phyloP scores from a whole-genome alignment of 2,113 vertebrate genomes.

The Otus sunia region DNA sequence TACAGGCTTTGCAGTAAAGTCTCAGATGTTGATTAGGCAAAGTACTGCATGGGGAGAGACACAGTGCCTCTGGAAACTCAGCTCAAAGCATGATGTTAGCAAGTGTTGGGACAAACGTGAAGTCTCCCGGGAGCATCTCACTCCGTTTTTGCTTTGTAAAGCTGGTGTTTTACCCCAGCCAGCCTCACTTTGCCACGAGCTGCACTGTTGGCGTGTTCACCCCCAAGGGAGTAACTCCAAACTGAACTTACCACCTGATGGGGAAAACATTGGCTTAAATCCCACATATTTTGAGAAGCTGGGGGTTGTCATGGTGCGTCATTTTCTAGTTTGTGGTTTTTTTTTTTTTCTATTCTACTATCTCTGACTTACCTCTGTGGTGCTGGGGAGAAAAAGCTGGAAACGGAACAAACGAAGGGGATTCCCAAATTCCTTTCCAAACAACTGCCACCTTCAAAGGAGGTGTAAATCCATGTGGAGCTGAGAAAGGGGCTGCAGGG shows the following conservation, averaged over 20 bases:
- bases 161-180: background rate
- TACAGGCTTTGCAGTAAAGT: background rate
- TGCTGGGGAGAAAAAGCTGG: background rate
- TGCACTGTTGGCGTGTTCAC: fast-evolving
- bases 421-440: background rate
- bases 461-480: fast-evolving
- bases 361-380: background rate
- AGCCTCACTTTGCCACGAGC: fast-evolving
- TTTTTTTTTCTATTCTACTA: background rate
- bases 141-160: too few relatives aligned
- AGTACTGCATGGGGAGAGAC: fast-evolving
- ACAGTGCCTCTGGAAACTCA: fast-evolving
- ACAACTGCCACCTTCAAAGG: fast-evolving
- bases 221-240: too few relatives aligned
- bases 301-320: background rate
- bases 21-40: background rate
- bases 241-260: background rate
- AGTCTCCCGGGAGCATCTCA: background rate
- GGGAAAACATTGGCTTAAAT: background rate
- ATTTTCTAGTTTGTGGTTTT: background rate
- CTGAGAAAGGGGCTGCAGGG: background rate
- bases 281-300: fast-evolving
- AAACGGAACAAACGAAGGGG: fast-evolving
- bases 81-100: fast-evolving
- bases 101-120: background rate